A percentile compares a stretch with the other conserved stretches of the same genome.
These are phyloP conservation scores for Dolichotis patagonum DNA, from an alignment of 2,113 vertebrate species.

Conservation along the genomic window DNA sequence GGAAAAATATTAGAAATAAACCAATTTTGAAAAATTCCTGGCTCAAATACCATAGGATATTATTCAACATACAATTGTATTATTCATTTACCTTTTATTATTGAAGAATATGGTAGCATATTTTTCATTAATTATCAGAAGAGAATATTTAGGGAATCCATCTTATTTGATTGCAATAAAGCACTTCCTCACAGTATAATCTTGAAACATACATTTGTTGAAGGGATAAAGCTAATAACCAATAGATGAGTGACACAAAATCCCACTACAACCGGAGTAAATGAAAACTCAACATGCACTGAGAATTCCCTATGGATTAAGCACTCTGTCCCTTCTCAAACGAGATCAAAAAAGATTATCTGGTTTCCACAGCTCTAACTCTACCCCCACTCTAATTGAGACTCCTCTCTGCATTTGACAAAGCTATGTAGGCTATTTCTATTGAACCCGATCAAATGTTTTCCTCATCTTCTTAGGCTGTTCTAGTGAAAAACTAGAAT, in stretches of 20 bases:
- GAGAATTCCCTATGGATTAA: neutral
- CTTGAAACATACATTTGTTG: neutral
- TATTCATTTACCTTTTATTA: neutral
- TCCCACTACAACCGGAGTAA: neutral
- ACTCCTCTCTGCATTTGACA: neutral
- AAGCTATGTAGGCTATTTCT: neutral
- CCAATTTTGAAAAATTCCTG: neutral
- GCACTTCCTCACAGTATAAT: neutral
- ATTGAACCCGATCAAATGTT: neutral
- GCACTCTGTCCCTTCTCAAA: accelerated
- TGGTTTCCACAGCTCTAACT: neutral
- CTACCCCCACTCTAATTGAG: neutral
- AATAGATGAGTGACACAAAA: neutral
- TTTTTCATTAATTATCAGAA: neutral
- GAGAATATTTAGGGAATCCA: neutral
- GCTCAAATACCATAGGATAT: neutral
- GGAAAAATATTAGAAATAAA: neutral
- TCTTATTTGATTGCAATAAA: neutral
- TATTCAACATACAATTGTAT: neutral
- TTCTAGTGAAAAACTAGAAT: neutral
- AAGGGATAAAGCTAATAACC: neutral
- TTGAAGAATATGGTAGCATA: neutral
- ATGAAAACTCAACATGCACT: neutral
- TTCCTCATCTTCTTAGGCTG: neutral
- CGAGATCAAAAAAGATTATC: neutral